A percentile compares a stretch with the other conserved stretches of the same genome.
These are phyloP conservation scores for Syrphus vitripennis DNA, from an alignment of 2,888 invertebrate genomes.

Conservation along the genomic window DNA sequence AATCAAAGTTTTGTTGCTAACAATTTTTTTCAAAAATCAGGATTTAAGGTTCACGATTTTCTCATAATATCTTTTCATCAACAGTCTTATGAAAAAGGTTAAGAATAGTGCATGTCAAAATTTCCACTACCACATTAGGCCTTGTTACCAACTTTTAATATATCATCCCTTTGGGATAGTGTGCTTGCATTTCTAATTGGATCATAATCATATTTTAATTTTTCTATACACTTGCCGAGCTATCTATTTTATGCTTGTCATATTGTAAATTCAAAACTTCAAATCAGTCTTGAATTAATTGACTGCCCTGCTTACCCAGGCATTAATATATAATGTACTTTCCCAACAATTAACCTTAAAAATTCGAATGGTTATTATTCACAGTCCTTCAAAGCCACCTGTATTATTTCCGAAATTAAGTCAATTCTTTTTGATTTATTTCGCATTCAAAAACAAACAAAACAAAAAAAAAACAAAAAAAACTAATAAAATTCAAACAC, in stretches of 20 bases:
- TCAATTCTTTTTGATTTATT: constrained; percentile 66
- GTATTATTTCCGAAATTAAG: constrained; percentile 57
- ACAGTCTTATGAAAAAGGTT: too few relatives aligned
- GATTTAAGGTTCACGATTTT: too few relatives aligned
- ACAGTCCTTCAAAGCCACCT: constrained; percentile 43
- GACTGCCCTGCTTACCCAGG: too few relatives aligned
- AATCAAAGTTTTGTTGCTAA: too few relatives aligned
- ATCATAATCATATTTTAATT: neutral
- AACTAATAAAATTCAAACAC: constrained; percentile 56
- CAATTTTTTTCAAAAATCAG: too few relatives aligned
- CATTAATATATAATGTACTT: neutral
- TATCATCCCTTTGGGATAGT: too few relatives aligned
- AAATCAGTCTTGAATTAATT: neutral
- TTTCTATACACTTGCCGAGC: too few relatives aligned
- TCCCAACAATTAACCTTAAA: neutral
- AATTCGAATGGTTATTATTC: neutral
- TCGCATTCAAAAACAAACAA: constrained; percentile 26
- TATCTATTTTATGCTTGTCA: neutral
- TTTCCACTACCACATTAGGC: too few relatives aligned
- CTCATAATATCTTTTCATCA: too few relatives aligned
- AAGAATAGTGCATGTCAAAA: too few relatives aligned
- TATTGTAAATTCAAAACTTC: neutral
- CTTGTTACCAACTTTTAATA: too few relatives aligned
- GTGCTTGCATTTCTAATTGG: too few relatives aligned
- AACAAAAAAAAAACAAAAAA: neutral